Evolutionary conservation across 1,140 invertebrate genomes (phyloP).

Genomic region (Thereuonema tuberculata): DNA sequence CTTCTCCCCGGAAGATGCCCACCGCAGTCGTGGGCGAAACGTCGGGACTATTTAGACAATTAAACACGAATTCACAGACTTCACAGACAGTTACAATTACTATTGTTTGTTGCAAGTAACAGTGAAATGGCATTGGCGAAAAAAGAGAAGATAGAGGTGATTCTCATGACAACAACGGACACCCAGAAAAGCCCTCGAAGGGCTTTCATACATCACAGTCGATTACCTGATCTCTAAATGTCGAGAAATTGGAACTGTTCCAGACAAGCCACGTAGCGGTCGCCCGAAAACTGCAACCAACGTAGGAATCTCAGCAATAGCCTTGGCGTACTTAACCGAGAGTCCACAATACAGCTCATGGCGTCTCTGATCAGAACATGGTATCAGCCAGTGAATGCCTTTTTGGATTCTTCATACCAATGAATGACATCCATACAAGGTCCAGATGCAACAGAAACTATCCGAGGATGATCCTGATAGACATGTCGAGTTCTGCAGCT

Average conservation of each 20-base stretch:
- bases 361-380: not conserved
- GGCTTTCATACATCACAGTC: no score
- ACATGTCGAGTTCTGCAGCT: not conserved
- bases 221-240: no score
- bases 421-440: not conserved
- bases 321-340: not conserved
- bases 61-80: no score
- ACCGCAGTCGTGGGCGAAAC: no score
- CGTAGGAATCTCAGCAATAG: not conserved
- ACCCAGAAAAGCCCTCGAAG: no score
- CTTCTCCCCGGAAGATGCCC: no score
- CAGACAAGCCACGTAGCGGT: not conserved
- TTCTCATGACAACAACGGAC: no score
- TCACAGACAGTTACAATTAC: no score
- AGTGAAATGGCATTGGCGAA: no score
- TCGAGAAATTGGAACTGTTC: not conserved
- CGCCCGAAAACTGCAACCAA: not conserved
- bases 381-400: not conserved
- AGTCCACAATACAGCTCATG: not conserved
- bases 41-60: no score
- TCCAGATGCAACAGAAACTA: not conserved
- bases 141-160: no score
- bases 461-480: not conserved
- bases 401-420: not conserved
- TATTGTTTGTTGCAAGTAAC: no score